Conservation (phyloP, 2,113 vertebrate species). For the Anser brachyrhynchus region DNA sequence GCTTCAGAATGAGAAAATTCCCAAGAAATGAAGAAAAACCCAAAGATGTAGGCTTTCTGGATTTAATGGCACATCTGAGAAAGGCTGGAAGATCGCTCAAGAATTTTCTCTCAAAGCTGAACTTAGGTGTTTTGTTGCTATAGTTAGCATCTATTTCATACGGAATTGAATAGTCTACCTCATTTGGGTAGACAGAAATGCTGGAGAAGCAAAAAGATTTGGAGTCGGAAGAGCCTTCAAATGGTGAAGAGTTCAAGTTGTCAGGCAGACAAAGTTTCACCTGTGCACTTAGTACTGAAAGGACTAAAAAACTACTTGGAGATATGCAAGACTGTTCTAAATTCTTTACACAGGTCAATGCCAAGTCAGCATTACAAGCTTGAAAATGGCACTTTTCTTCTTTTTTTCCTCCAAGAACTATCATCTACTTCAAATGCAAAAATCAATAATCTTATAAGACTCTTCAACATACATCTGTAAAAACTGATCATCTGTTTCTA, state of each 20-base stretch:
- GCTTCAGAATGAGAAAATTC: neutral
- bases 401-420: neutral
- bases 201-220: neutral
- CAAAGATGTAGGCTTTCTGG: fast-evolving
- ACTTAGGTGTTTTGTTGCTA: neutral
- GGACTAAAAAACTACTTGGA: neutral
- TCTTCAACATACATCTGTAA: neutral
- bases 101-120: neutral
- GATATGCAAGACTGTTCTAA: neutral
- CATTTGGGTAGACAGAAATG: neutral
- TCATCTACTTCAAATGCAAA: neutral
- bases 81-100: neutral
- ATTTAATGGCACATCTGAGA: neutral
- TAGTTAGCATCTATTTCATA: neutral
- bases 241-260: neutral
- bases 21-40: neutral
- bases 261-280: neutral
- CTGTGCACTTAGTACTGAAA: neutral
- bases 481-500: neutral
- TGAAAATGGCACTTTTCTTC: neutral
- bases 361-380: neutral
- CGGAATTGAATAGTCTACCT: neutral
- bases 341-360: neutral
- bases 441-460: neutral
- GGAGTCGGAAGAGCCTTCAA: neutral